A percentile compares a stretch with the other conserved stretches of the same genome.
Evolutionary conservation across 1,140 invertebrate genomes (phyloP).

Genomic region (Bombus sibiricus): DNA sequence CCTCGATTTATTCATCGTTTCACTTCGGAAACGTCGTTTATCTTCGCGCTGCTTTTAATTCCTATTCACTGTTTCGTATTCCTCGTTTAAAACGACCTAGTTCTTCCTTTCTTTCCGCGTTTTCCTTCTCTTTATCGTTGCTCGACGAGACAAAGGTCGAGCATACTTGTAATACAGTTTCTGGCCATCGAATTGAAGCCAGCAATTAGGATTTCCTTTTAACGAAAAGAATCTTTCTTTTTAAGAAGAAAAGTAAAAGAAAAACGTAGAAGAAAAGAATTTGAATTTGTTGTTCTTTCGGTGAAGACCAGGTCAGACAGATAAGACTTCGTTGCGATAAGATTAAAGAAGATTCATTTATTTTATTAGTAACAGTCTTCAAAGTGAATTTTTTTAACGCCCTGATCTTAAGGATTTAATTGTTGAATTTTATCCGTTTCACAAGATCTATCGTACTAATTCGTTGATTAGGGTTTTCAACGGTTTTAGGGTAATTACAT

Average conservation of each 20-base stretch:
- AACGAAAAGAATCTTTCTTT: too few species aligned
- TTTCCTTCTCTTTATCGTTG: neutral
- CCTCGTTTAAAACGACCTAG: constrained; percentile 14
- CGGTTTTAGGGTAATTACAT: neutral
- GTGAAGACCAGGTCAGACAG: too few species aligned
- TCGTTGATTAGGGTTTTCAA: neutral
- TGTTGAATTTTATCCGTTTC: neutral
- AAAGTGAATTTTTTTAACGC: too few species aligned
- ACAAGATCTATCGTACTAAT: neutral
- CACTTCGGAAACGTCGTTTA: neutral
- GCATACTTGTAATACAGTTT: neutral
- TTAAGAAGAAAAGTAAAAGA: too few species aligned
- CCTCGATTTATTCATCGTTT: constrained; percentile 4
- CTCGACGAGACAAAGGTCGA: neutral
- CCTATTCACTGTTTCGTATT: neutral
- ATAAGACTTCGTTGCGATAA: too few species aligned
- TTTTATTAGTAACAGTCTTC: too few species aligned
- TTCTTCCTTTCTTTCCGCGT: neutral
- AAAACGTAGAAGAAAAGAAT: too few species aligned
- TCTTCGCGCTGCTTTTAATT: constrained; percentile 5
- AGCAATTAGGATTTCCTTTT: too few species aligned
- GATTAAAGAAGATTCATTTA: too few species aligned
- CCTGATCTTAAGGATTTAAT: neutral
- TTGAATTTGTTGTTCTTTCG: too few species aligned
- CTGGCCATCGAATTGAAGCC: too few species aligned